Conservation (phyloP, 2,113 vertebrate genomes). For the Phylloscopus trochiloides region DNA sequence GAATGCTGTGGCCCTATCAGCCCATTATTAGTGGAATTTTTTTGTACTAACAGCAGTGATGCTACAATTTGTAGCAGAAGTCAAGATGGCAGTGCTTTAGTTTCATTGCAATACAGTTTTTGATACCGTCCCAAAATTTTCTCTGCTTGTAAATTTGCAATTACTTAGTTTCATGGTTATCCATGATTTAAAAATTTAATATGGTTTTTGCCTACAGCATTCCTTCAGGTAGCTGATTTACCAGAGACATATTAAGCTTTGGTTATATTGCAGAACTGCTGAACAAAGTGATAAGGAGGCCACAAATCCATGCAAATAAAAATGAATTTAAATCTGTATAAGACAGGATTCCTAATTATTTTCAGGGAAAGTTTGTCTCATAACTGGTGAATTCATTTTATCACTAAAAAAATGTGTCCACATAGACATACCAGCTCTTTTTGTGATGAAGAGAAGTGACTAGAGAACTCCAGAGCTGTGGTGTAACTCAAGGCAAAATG, state of each 20-base stretch:
- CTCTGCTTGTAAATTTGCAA: not conserved
- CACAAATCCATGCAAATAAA: not conserved
- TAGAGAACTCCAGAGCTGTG: not conserved
- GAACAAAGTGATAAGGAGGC: not conserved
- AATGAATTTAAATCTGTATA: not conserved
- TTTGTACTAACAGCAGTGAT: not conserved
- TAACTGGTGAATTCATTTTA: not conserved
- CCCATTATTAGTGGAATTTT: not conserved
- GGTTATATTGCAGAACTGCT: not conserved
- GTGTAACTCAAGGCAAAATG: not conserved
- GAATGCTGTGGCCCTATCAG: not conserved
- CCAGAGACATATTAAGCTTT: not conserved
- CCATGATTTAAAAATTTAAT: not conserved
- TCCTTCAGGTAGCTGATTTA: not conserved
- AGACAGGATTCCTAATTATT: not conserved
- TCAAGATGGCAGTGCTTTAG: not conserved
- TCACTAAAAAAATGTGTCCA: not conserved
- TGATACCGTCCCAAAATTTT: not conserved
- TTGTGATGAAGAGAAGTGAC: not conserved
- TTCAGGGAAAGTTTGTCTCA: not conserved
- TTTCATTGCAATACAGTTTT: not conserved
- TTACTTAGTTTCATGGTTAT: not conserved
- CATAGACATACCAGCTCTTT: not conserved
- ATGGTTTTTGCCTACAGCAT: not conserved
- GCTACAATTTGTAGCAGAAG: not conserved